phyloP scores from a whole-genome alignment of 2,113 vertebrate species.

The Apistogramma diplotaenia region DNA sequence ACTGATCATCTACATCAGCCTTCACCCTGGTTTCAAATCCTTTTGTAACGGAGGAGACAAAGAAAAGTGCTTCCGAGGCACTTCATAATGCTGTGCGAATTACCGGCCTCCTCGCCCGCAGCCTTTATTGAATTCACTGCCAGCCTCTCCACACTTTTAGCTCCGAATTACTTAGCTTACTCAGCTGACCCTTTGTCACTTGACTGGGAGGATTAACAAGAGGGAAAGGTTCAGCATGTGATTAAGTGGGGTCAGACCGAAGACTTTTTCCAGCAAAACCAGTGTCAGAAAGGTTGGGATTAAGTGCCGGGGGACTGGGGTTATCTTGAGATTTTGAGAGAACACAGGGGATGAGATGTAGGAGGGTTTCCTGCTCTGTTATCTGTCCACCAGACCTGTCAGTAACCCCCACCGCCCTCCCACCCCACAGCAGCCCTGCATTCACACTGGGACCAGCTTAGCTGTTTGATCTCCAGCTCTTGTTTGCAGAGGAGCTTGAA shows the following conservation, averaged over 20 bases:
- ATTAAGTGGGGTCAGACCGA: constrained; percentile 57
- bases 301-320: constrained; percentile 7
- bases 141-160: constrained; percentile 30
- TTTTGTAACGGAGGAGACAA: constrained; percentile 19
- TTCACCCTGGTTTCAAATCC: not conserved
- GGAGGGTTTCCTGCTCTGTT: constrained; percentile 26
- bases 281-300: constrained; percentile 35
- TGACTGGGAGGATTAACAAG: constrained; percentile 62
- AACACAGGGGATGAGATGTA: constrained; percentile 29
- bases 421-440: constrained; percentile 25
- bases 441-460: constrained; percentile 50
- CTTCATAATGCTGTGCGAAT: constrained; percentile 27
- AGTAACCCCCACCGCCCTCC: constrained; percentile 23
- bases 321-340: constrained; percentile 34
- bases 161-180: constrained; percentile 53
- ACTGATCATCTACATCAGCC: not conserved
- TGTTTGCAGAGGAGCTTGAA: constrained; percentile 72
- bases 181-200: constrained; percentile 67
- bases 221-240: constrained; percentile 57
- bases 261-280: constrained; percentile 20
- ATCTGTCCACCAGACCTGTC: constrained; percentile 43
- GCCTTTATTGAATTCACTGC: constrained; percentile 32
- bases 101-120: constrained; percentile 29
- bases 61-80: constrained; percentile 16
- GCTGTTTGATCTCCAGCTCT: constrained; percentile 68